Evolutionary conservation across 1,140 invertebrate genomes (phyloP), one percentile per base, ranked within the genome.

Genomic region (Drosophila orosa): DNA sequence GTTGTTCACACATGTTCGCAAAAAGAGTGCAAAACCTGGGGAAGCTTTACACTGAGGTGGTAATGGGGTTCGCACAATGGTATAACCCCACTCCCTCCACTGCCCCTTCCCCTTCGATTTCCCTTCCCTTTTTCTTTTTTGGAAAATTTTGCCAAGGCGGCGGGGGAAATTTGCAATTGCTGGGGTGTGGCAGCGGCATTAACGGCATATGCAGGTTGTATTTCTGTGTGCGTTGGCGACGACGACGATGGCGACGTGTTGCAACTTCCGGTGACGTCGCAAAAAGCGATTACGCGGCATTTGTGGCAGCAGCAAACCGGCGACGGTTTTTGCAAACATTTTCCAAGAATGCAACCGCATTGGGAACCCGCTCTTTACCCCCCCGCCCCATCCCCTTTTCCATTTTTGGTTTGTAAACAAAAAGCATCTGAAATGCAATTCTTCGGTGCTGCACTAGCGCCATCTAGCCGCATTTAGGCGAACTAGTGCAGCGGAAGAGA

Each of bases 1-100:
- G 83, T 85, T 85, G 82, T 86, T 87, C 83, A 87, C 83, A 86
- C 83, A 86, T 86, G 83, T 86, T 86, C 83, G 76, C 75, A 87
- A 86, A 67, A 74, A 74, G 57, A 65, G 44, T 72, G 65, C 47
- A 50, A 80, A 57, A 47, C 56, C 72, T 54, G 60, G 78, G 80
- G 48, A 52, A 52, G 19, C 42, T 24, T 47, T 0, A 15, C 3
- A 0, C 29, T 5, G 48, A 52, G 74, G 74, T 87, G 78, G 55
- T 52, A 33, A 33, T 55, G 37, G 55, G 57, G 50, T 52, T 52
- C 47, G 45, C 35, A 60, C 25, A 57, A 74, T 59, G 61, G 68
- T 69, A 73, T 69, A 86, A 82, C 71, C 87, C 69, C 48, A 33
- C 83, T 66, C 65, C 60, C 75, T n/a, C 69, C 78, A 50, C 66